phyloP scores from a whole-genome alignment of 2,888 invertebrate genomes.

The Drosophila kanekoi region DNA sequence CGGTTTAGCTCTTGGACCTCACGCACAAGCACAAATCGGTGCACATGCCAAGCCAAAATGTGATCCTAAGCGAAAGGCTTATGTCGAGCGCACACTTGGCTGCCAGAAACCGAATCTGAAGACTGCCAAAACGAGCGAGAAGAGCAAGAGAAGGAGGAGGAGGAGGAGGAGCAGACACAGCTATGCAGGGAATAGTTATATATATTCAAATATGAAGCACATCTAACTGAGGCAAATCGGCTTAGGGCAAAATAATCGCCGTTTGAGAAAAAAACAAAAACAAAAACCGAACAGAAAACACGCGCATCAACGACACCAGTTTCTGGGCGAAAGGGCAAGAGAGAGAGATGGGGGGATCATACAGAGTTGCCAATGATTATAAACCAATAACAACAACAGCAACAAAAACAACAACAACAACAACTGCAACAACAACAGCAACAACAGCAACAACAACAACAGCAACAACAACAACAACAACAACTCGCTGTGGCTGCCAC shows the following conservation, averaged over 20 bases:
- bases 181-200: background rate
- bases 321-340: conserved; percentile 1
- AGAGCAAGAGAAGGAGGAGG: background rate
- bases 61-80: conserved; percentile 47
- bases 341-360: background rate
- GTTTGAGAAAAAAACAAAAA: conserved; percentile 67
- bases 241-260: conserved; percentile 73
- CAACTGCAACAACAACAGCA: background rate
- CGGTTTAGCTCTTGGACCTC: conserved; percentile 51
- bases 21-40: conserved; percentile 42
- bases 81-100: conserved; percentile 44
- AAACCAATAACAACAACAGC: conserved; percentile 40
- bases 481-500: conserved; percentile 17
- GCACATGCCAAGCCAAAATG: conserved; percentile 58
- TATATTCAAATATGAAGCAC: conserved; percentile 18
- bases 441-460: conserved; percentile 8
- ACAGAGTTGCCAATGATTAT: conserved; percentile 37
- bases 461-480: background rate
- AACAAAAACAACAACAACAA: conserved; percentile 1
- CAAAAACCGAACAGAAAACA: conserved; percentile 39
- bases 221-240: conserved; percentile 62
- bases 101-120: conserved; percentile 6
- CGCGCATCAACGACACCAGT: conserved; percentile 74
- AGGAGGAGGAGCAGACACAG: background rate
- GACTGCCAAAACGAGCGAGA: background rate